Conservation (phyloP, 2,797 vertebrate genomes). For the Onychomys leucogaster region DNA sequence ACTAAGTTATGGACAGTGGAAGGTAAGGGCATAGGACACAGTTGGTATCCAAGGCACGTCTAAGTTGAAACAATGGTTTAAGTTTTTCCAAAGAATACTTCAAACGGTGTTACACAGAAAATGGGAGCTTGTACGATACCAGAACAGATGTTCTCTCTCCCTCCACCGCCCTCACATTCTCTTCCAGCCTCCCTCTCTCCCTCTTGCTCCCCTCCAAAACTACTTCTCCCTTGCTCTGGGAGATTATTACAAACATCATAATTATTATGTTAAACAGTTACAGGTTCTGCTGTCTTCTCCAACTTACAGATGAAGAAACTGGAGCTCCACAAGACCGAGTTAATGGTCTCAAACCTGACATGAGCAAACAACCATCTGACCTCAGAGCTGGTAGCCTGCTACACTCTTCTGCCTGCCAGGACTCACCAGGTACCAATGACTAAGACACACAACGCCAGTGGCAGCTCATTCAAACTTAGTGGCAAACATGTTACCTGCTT, state of each 20-base stretch:
- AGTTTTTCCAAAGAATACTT: constrained; percentile 32
- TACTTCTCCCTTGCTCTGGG: background rate
- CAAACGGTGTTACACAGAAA: constrained; percentile 53
- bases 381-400: constrained; percentile 13
- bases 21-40: background rate
- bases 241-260: background rate
- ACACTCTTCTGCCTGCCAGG: background rate
- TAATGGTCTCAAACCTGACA: background rate
- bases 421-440: background rate
- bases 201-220: background rate
- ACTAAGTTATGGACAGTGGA: constrained; percentile 13
- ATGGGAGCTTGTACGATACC: background rate
- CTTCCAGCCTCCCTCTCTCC: background rate
- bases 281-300: constrained; percentile 1
- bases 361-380: background rate
- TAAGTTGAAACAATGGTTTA: constrained; percentile 44
- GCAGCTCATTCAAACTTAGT: constrained; percentile 13
- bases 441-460: background rate
- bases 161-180: background rate
- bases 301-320: background rate
- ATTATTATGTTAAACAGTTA: background rate
- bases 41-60: constrained; percentile 19
- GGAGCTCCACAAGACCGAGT: constrained; percentile 2
- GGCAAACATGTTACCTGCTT: background rate
- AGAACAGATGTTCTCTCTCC: background rate